Evolutionary conservation across 2,797 vertebrate species (phyloP), one percentile per base, ranked within the genome.

Genomic region (Megaceryle alcyon): DNA sequence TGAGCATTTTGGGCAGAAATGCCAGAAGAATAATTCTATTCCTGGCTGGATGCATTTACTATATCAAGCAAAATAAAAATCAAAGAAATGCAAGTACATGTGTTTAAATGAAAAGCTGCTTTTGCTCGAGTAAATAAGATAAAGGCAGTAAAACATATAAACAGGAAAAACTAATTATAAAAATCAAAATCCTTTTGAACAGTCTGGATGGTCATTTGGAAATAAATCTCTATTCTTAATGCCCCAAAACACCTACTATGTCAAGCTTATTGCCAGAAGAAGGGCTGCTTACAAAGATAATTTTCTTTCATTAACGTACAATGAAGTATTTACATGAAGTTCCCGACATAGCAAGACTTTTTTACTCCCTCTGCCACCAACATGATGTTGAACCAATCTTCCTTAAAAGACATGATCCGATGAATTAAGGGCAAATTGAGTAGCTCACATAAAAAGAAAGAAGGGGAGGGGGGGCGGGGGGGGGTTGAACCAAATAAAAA

Each of bases 241-340:
- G 77, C 75, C 68, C 86, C 72, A 66, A 69, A 91, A 87, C 0
- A 17, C 75, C 83, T 89, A 65, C 69, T 64, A 89, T 60, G 65
- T 84, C 82, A 92, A 93, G 88, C 89, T 95, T 88, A 84, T 37
- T 95, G 81, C 92, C 75, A 91, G 75, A 91, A 94, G 66, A 96
- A 94, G 96, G 86, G 77, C 84, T 89, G 90, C 75, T 94, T 92
- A 94, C 46, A 82, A 76, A 92, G 86, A 94, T 81, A 92, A 94
- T 75, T 94, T 91, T 91, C 80, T 87, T 82, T 96, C 86, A 94
- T 83, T 95, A 92, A 80, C 8, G 23, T 81, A 91, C 59, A 95
- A 70, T 17, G 3, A 87, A 35, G 31, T 79, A 80, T 66, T 95
- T 86, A 56, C 69, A 68, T 25, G 41, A 94, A 72, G 78, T 80